Conservation (phyloP, 2,888 invertebrate genomes). For the Chalcis sispes region DNA sequence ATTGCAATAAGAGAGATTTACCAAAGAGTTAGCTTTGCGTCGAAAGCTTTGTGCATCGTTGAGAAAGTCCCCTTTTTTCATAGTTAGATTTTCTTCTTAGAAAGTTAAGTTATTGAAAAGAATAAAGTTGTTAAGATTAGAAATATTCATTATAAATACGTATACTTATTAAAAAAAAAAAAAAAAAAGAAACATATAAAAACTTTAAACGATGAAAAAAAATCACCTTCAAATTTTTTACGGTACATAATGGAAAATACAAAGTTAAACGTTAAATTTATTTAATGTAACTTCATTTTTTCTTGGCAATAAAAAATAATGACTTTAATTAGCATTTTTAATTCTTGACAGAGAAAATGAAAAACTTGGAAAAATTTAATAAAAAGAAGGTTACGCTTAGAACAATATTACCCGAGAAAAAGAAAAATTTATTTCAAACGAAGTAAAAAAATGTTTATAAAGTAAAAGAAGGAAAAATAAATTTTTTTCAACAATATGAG, state of each 20-base stretch:
- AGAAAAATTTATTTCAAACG: background rate
- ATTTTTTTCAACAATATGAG: background rate
- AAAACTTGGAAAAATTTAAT: conserved; percentile 9
- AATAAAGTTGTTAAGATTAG: no score
- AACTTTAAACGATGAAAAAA: background rate
- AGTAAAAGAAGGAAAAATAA: conserved; percentile 1
- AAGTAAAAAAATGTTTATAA: background rate
- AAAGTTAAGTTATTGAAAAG: conserved; percentile 21
- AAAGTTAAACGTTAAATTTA: background rate
- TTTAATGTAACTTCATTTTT: background rate
- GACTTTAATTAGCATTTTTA: background rate
- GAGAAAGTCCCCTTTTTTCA: conserved; percentile 7
- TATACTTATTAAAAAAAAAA: no score
- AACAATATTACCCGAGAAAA: background rate
- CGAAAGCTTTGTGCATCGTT: conserved; percentile 18
- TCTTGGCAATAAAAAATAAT: background rate
- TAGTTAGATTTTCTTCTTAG: background rate
- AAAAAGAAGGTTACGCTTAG: background rate
- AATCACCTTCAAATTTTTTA: background rate
- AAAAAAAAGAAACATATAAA: background rate
- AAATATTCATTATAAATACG: no score
- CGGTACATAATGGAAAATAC: background rate
- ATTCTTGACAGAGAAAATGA: background rate
- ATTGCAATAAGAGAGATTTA: conserved; percentile 32
- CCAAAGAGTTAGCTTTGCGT: conserved; percentile 9